phyloP scores from a whole-genome alignment of 2,797 vertebrate species.

The Rhabdomys pumilio region DNA sequence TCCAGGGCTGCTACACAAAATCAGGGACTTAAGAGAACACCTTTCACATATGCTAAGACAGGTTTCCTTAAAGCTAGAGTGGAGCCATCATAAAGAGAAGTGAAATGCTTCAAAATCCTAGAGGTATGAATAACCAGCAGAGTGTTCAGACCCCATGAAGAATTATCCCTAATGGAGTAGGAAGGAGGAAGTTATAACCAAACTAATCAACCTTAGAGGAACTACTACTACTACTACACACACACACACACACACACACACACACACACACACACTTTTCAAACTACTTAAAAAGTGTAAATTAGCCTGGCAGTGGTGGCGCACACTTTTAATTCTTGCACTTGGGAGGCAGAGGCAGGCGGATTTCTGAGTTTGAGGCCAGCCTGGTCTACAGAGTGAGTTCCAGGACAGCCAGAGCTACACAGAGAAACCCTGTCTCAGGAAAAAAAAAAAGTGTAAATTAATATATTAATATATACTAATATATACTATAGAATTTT shows the following conservation, averaged over 20 bases:
- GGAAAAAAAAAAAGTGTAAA: background rate
- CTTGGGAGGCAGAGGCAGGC: too few species aligned
- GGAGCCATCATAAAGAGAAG: background rate
- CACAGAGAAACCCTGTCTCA: too few species aligned
- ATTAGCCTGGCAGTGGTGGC: background rate
- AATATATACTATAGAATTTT: background rate
- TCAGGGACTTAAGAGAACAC: background rate
- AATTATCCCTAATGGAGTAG: background rate
- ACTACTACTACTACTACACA: background rate
- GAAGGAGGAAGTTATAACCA: conserved; percentile 22
- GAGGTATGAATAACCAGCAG: background rate
- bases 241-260: background rate
- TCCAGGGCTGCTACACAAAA: background rate
- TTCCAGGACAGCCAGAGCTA: too few species aligned
- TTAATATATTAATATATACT: background rate
- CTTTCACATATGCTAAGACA: background rate
- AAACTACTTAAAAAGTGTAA: conserved; percentile 25
- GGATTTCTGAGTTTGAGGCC: too few species aligned
- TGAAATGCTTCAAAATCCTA: conserved; percentile 27
- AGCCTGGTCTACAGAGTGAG: too few species aligned
- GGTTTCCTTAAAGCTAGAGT: background rate
- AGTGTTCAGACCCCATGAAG: background rate
- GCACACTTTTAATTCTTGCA: too few species aligned
- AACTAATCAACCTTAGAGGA: conserved; percentile 10
- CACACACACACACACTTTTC: background rate